Percentiles rank a stretch among this genome's conserved stretches.
These are phyloP conservation scores for Phoenicopterus ruber DNA, from an alignment of 2,113 vertebrate species.

Conservation along the genomic window DNA sequence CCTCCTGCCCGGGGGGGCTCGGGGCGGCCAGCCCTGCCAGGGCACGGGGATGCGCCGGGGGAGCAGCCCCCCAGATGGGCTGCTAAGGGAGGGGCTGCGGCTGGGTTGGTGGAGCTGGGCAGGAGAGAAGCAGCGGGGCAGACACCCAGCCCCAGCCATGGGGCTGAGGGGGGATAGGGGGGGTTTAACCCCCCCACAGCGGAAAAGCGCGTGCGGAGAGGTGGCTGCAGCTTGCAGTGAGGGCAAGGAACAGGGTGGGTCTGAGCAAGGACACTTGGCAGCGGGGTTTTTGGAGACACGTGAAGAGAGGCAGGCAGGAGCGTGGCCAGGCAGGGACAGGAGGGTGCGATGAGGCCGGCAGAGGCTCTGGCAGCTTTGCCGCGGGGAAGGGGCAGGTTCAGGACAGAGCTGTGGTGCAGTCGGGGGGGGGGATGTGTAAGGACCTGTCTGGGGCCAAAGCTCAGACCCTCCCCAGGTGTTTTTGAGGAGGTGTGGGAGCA, in stretches of 20 bases:
- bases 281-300: not conserved
- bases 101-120: not conserved
- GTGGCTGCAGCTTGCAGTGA: not conserved
- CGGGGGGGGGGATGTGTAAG: not conserved
- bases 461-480: not conserved
- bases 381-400: not conserved
- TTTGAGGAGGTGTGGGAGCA: not conserved
- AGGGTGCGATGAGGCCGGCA: not conserved
- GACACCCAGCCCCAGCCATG: not conserved
- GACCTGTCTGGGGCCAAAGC: not conserved
- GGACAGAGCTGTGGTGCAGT: not conserved
- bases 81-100: not conserved
- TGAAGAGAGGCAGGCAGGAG: not conserved
- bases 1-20: rapidly evolving
- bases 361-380: not conserved
- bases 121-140: not conserved
- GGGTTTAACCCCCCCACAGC: not conserved
- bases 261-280: not conserved
- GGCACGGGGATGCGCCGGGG: no score
- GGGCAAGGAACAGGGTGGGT: not conserved
- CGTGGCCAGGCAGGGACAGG: not conserved
- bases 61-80: not conserved
- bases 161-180: rapidly evolving
- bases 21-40: not conserved
- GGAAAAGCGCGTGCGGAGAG: not conserved